Evolutionary conservation across 1,140 invertebrate genomes (phyloP).

Genomic region (Drosophila equinoxialis): DNA sequence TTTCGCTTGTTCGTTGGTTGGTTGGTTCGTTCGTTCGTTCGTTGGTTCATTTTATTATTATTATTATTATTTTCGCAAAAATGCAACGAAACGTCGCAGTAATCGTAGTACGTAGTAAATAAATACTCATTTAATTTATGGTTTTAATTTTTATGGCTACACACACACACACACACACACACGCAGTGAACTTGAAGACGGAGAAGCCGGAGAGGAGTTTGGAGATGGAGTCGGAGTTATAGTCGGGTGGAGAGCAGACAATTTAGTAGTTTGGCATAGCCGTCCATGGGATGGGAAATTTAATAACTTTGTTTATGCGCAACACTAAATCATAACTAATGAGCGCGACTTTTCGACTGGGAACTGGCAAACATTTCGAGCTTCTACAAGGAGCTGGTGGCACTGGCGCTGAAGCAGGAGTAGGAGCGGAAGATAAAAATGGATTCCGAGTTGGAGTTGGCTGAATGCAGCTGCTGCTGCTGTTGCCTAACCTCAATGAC

Average conservation of each 20-base stretch:
- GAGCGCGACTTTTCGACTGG: constrained; percentile 54
- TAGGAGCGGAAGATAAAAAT: neutral
- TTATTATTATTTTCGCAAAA: constrained; percentile 34
- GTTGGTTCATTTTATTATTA: constrained; percentile 16
- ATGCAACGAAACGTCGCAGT: constrained; percentile 52
- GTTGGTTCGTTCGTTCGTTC: constrained; percentile 6
- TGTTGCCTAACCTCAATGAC: constrained; percentile 58
- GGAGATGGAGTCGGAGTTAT: neutral
- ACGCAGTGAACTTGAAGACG: constrained; percentile 18
- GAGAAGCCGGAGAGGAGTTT: neutral
- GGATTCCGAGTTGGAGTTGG: neutral
- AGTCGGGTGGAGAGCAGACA: constrained; percentile 49
- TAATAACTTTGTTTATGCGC: constrained; percentile 81
- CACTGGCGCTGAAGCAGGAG: neutral
- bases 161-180: constrained; percentile 52
- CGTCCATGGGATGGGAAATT: constrained; percentile 68
- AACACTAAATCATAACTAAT: constrained; percentile 80
- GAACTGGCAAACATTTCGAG: constrained; percentile 8
- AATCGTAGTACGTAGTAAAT: constrained; percentile 53
- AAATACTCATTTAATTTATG: constrained; percentile 82
- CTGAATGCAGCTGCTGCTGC: constrained; percentile 39
- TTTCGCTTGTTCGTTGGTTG: constrained; percentile 1
- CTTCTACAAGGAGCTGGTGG: neutral
- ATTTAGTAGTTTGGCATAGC: constrained; percentile 79
- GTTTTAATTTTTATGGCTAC: constrained; percentile 81